Evolutionary conservation across 2,113 vertebrate genomes (phyloP).

Genomic region (Centropus unirufus): DNA sequence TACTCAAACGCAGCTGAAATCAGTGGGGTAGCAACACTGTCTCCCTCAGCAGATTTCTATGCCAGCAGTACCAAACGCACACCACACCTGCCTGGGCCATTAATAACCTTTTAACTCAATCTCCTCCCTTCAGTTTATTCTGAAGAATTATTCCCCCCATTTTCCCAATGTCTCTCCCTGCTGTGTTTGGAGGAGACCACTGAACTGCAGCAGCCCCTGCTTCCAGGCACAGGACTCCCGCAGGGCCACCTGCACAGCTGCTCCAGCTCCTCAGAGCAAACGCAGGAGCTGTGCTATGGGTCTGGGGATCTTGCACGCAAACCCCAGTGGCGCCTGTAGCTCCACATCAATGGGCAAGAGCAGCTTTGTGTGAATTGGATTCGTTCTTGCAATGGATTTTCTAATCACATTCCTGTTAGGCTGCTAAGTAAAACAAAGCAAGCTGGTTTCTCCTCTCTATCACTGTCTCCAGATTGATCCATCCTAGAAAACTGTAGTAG

Average conservation of each 20-base stretch:
- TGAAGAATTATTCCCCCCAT: not conserved
- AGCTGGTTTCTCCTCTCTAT: not conserved
- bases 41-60: not conserved
- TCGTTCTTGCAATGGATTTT: not conserved
- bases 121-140: not conserved
- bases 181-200: not conserved
- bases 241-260: not conserved
- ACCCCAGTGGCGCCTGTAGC: not conserved
- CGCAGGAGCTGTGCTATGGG: not conserved
- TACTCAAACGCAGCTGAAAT: conserved; percentile 7
- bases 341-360: not conserved
- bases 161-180: not conserved
- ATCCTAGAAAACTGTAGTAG: not conserved
- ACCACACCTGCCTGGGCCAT: not conserved
- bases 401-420: not conserved
- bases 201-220: not conserved
- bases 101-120: not conserved
- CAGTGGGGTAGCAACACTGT: not conserved
- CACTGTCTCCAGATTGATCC: not conserved
- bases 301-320: not conserved
- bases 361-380: not conserved
- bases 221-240: not conserved
- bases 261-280: not conserved
- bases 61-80: accelerated
- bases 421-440: not conserved